Base-by-base conservation (phyloP, 2,113 vertebrate genomes). In the Limanda limanda region DNA sequence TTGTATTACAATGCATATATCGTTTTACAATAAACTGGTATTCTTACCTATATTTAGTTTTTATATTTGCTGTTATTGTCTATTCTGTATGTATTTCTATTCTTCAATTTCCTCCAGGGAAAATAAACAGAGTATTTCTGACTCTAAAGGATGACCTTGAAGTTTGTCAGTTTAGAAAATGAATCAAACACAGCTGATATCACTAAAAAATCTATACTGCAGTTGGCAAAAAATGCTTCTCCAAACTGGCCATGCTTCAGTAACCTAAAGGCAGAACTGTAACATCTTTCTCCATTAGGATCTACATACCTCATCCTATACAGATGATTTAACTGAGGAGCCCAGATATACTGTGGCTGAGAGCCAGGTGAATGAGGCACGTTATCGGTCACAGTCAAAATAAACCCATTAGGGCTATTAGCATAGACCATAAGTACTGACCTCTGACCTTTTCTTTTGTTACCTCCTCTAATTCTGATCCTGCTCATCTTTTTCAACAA, bases 341-440 rank as follows among this genome's bases (percentile, higher is more conserved):
- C 47, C 15, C 54, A 60, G 27, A 31, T 11, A 17, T 23, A 13
- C n/a, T 52, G 27, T 75, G 25, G 37, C n/a, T 60, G 12, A 47
- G 48, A 78, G n/a, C 54, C 57, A 69, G 59, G 37, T 79, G 65
- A 81, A 79, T 77, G 45, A 71, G 45, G 67, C 52, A 77, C 73
- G 71, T 71, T 84, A 62, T 81, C 65, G 62, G 57, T 71, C 56
- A 65, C 62, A 37, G 66, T 83, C 62, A 42, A 13, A 65, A 65
- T 80, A 79, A 83, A 87, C 78, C 81, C 88, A 90, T 91, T 84
- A 86, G 45, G 60, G 0, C 89, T 85, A 90, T 89, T 86, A 84
- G 71, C 75, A 83, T 57, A 13, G 67, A 70, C 70, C 31, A 71
- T 59, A 69, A 45, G 10, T 23, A 35, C 73, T 79, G 54, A 77